phyloP scores from a whole-genome alignment of 1,140 invertebrate species.

The Trachelipus rathkii region DNA sequence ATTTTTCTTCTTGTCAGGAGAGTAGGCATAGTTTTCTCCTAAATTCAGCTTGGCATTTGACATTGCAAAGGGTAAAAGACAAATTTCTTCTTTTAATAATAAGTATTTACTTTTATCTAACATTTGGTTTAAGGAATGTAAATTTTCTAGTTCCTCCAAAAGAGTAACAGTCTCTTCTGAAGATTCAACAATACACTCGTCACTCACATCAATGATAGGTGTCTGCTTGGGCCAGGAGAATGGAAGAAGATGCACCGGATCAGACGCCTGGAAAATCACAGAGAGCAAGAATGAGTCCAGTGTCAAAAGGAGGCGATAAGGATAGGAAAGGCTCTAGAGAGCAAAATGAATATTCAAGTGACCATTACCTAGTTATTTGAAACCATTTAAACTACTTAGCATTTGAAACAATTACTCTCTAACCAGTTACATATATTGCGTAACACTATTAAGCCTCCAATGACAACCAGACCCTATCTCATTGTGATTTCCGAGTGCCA shows the following conservation, averaged over 20 bases:
- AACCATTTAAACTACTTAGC: too few species aligned
- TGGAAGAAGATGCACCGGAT: not conserved
- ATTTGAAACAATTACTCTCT: not conserved
- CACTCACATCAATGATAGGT: conserved; percentile 10
- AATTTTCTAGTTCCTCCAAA: not conserved
- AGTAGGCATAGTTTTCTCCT: not conserved
- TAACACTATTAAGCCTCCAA: not conserved
- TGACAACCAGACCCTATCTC: conserved; percentile 21
- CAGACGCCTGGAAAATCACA: conserved; percentile 16
- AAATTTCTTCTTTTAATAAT: not conserved
- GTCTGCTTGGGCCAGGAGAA: conserved; percentile 12
- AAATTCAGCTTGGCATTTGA: not conserved
- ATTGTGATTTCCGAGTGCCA: conserved; percentile 45
- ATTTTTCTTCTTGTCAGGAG: not conserved
- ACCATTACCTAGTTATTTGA: too few species aligned
- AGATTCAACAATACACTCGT: not conserved
- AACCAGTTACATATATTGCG: not conserved
- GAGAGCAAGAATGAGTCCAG: not conserved
- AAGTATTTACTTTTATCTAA: not conserved
- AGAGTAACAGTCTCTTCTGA: not conserved
- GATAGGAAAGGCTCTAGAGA: not conserved
- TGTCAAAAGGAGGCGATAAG: not conserved
- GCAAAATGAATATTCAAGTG: not conserved
- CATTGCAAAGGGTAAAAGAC: not conserved
- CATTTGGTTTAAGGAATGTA: not conserved